Evolutionary conservation across 2,888 invertebrate genomes (phyloP), one percentile per base, ranked within the genome.

Genomic region (Meteorus cinctellus): DNA sequence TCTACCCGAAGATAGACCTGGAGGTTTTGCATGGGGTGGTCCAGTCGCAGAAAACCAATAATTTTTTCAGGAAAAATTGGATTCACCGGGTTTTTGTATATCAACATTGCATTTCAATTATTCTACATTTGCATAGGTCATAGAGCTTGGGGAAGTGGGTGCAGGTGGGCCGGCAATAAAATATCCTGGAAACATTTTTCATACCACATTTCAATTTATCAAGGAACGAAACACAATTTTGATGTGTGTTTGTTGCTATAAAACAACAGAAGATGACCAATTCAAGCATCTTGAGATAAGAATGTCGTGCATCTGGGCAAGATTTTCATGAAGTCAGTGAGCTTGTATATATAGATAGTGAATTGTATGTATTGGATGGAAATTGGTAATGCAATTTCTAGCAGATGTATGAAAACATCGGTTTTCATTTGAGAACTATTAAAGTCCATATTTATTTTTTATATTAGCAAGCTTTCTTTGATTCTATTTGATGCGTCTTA

Each of bases 1-100:
- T 14, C 91, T 96, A 34, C 96, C 97, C 0, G 97, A 98, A 88
- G 94, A 96, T 79, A 91, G 96, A 76, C 97, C 97, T 0, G 97
- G 97, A 19, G 97, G 97, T 31, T 97, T 96, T 86, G 92, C 95
- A 84, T 97, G 97, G 96, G 94, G 55, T 4, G 55, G 94, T 36
- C 92, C 90, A 73, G 86, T 83, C 78, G 85, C 83, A 34, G 85
- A 88, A n/a, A 86, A 86, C 77, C 86, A 88, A 79, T 88, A 81
- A 87, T 72, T 59, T 65, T 24, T 59, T 1, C 14, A 29, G 24
- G 24, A 48, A 10, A 60, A 60, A 70, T 36, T 12, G 31, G 59
- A 29, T 59, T 31, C n/a, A 34, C 16, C 16, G 19, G 14, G 19
- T 48, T 27, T 48, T 48, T 67, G 45, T 67, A 67, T 29, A 67